These are phyloP conservation scores for Trachelus iudaicus DNA, from an alignment of 2,888 invertebrate genomes.

Conservation along the genomic window DNA sequence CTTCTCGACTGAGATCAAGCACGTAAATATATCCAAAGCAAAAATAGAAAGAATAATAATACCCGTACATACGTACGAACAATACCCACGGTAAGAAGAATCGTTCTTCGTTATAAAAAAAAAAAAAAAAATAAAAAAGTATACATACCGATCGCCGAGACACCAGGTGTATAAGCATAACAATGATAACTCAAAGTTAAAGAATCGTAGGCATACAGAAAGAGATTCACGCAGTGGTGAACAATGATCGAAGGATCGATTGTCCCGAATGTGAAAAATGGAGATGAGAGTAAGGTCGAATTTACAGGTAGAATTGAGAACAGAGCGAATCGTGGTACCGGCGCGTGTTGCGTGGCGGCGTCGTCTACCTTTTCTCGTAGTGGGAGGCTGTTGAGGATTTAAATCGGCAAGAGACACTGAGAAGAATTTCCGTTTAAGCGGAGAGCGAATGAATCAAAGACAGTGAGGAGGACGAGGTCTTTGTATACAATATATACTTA, in stretches of 20 bases:
- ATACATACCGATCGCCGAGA: not conserved
- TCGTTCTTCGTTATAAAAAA: not conserved
- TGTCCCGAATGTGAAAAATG: slow-evolving; percentile 14
- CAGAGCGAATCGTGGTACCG: not conserved
- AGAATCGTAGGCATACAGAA: not conserved
- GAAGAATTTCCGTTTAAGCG: slow-evolving; percentile 12
- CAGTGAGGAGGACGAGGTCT: not conserved
- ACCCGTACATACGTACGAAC: not conserved
- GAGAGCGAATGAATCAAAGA: not conserved
- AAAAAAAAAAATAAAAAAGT: not conserved
- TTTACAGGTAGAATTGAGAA: not conserved
- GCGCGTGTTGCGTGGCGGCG: slow-evolving; percentile 5
- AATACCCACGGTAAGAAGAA: not conserved
- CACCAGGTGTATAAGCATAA: not conserved
- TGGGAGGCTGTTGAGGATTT: slow-evolving; percentile 15
- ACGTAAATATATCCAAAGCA: not conserved
- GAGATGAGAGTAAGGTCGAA: not conserved
- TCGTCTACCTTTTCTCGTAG: not conserved
- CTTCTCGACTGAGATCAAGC: not conserved
- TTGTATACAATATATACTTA: not conserved
- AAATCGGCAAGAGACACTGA: slow-evolving; percentile 22
- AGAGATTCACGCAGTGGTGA: slow-evolving; percentile 7
- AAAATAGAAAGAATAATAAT: not conserved
- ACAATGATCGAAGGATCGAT: slow-evolving; percentile 26
- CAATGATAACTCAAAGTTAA: not conserved